Percentiles rank a stretch among this genome's conserved stretches.
Evolutionary conservation across 1,140 invertebrate genomes (phyloP).

Genomic region (Teleopsis dalmanni): DNA sequence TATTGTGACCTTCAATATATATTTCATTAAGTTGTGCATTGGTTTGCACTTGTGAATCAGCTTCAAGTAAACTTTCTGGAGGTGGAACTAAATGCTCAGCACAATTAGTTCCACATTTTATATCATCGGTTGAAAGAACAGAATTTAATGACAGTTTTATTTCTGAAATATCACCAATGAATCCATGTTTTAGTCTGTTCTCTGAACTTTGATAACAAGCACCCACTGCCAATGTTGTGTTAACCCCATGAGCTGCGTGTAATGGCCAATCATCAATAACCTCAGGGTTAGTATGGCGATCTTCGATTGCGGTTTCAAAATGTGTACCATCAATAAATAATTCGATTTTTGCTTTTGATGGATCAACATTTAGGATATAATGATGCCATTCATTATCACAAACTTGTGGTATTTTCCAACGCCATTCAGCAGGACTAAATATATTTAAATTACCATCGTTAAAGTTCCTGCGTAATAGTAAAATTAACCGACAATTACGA

Average conservation of each 20-base stretch:
- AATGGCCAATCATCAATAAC: constrained; percentile 99
- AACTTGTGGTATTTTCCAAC: constrained; percentile 85
- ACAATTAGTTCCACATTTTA: constrained; percentile 38
- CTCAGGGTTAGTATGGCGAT: constrained; percentile 66
- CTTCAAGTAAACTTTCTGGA: constrained; percentile 12
- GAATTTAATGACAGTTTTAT: constrained; percentile 29
- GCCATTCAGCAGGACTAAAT: constrained; percentile 96
- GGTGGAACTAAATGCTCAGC: constrained; percentile 37
- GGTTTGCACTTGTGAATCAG: constrained; percentile 21
- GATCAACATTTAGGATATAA: constrained; percentile 86
- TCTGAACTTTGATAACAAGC: constrained; percentile 91
- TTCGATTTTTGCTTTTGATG: constrained; percentile 80
- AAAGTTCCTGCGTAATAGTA: constrained; percentile 86
- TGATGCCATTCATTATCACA: constrained; percentile 99
- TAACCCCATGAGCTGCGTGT: constrained; percentile 86
- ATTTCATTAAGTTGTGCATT: constrained; percentile 74
- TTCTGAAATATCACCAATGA: constrained; percentile 40
- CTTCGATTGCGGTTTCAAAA: constrained; percentile 63
- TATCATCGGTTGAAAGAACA: constrained; percentile 26
- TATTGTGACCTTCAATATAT: constrained; percentile 82
- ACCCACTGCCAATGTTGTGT: constrained; percentile 89
- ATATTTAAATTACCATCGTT: constrained; percentile 88
- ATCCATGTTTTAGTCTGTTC: constrained; percentile 39
- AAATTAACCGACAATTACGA: constrained; percentile 89
- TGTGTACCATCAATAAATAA: constrained; percentile 87